These are phyloP conservation scores for Toxotes jaculatrix DNA, from an alignment of 2,113 vertebrate genomes.

Conservation along the genomic window DNA sequence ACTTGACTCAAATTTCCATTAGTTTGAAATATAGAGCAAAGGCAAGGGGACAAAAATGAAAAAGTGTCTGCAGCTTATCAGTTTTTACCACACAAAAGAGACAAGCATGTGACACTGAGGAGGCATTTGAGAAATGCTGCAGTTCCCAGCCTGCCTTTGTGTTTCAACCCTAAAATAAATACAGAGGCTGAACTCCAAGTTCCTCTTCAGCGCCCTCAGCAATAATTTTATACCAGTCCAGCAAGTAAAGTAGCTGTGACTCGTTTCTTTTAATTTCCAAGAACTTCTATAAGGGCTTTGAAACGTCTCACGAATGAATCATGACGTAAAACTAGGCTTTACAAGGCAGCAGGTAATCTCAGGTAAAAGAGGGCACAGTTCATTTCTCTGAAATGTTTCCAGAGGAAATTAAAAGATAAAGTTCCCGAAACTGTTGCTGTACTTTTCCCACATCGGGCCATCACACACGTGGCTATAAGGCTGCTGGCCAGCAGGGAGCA, in stretches of 20 bases:
- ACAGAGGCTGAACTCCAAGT: not conserved
- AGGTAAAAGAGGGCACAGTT: not conserved
- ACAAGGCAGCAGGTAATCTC: not conserved
- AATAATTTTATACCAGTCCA: not conserved
- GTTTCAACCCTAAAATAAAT: not conserved
- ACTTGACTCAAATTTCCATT: no score
- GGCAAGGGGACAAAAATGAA: not conserved
- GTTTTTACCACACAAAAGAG: not conserved
- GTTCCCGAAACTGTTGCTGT: not conserved
- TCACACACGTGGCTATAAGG: not conserved
- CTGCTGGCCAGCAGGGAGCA: constrained; percentile 55
- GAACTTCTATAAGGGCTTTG: not conserved
- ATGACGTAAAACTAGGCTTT: not conserved
- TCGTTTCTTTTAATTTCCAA: not conserved
- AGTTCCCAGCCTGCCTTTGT: not conserved
- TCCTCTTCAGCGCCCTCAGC: not conserved
- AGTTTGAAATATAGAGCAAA: not conserved
- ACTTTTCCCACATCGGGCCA: not conserved
- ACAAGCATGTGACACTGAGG: not conserved
- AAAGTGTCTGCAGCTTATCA: not conserved
- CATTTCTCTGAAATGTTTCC: not conserved
- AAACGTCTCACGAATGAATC: not conserved
- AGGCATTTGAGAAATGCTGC: not conserved
- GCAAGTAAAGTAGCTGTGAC: not conserved
- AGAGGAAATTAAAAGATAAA: not conserved